Base-by-base conservation (phyloP, 2,113 vertebrate species). In the Gymnogyps californianus region DNA sequence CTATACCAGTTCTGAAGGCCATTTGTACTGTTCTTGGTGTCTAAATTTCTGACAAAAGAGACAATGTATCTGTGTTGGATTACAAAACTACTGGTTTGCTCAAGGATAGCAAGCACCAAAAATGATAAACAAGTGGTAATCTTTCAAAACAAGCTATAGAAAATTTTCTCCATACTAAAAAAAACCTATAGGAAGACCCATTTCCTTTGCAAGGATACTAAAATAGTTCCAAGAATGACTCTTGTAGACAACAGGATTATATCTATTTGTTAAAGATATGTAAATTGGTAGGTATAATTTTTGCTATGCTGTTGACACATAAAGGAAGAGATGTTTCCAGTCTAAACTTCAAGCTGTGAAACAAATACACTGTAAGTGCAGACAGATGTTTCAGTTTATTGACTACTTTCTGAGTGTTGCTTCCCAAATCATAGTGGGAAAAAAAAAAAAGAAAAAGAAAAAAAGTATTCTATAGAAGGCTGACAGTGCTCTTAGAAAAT, bases 331-430 rank as follows among this genome's bases (percentile, higher is more conserved):
- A n/a, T 55, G 8, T 89, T 92, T 90, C n/a, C 18, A 78, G 55
- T 80, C 25, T 85, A 59, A 94, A 78, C 54, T 89, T 91, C 93
- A 90, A 83, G 55, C 69, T 96, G 75, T 91, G 84, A 90, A 95
- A 75, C 46, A 74, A 81, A 87, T 66, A 81, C 11, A 44, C 40
- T 71, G 4, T 83, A 93, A 94, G 47, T 59, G 38, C 32, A 92
- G 76, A 83, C 85, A 95, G 91, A 87, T 83, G 58, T 83, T 92
- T 92, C 32, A 12, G 26, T 92, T 94, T 70, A 85, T 54, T 79
- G 49, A 75, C 87, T 89, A 32, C 36, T 59, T 90, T 87, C 31
- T 84, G 49, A 90, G 31, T 79, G 49, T 21, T 84, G 17, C 28
- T 93, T 86, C 29, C 47, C 58, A 91, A 85, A 40, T 52, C 1